Percentiles rank a stretch among this genome's conserved stretches.
These are phyloP conservation scores for Hybos culiciformis DNA, from an alignment of 2,888 invertebrate genomes.

Conservation along the genomic window DNA sequence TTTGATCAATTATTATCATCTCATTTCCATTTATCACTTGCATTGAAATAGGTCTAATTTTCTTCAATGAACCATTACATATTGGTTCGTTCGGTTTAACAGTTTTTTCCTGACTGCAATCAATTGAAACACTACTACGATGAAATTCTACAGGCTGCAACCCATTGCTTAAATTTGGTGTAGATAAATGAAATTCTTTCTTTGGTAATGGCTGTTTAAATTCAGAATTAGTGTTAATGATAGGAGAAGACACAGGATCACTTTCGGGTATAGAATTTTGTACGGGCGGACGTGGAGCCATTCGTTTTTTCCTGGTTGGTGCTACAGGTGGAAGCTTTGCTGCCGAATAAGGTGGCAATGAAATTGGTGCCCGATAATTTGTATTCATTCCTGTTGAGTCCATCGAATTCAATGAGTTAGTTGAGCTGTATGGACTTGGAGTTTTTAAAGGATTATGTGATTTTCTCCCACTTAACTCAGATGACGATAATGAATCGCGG, in stretches of 20 bases:
- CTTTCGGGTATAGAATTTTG: slow-evolving; percentile 31
- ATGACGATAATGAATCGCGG: slow-evolving; percentile 32
- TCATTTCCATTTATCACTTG: slow-evolving; percentile 13
- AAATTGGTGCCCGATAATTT: slow-evolving; percentile 23
- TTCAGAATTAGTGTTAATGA: background rate
- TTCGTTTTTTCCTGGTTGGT: slow-evolving; percentile 32
- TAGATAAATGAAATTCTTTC: slow-evolving; percentile 30
- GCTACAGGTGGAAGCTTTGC: slow-evolving; percentile 17
- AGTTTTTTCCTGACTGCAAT: slow-evolving; percentile 27
- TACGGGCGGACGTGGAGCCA: slow-evolving; percentile 32
- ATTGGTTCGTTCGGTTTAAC: slow-evolving; percentile 15
- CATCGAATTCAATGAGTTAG: slow-evolving; percentile 34
- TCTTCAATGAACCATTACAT: slow-evolving; percentile 4
- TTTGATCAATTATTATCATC: background rate
- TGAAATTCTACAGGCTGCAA: slow-evolving; percentile 13
- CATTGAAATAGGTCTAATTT: slow-evolving; percentile 13
- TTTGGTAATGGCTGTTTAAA: slow-evolving; percentile 16
- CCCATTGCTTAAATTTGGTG: slow-evolving; percentile 25
- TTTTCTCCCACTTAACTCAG: slow-evolving; percentile 33
- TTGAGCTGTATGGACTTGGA: slow-evolving; percentile 35
- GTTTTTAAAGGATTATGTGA: slow-evolving; percentile 33
- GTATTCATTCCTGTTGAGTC: slow-evolving; percentile 35
- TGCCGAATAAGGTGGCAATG: slow-evolving; percentile 19
- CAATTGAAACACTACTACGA: slow-evolving; percentile 19
- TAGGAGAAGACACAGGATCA: slow-evolving; percentile 14